These are phyloP conservation scores for Propsilocerus akamusi DNA, from an alignment of 1,140 invertebrate species.

Conservation along the genomic window DNA sequence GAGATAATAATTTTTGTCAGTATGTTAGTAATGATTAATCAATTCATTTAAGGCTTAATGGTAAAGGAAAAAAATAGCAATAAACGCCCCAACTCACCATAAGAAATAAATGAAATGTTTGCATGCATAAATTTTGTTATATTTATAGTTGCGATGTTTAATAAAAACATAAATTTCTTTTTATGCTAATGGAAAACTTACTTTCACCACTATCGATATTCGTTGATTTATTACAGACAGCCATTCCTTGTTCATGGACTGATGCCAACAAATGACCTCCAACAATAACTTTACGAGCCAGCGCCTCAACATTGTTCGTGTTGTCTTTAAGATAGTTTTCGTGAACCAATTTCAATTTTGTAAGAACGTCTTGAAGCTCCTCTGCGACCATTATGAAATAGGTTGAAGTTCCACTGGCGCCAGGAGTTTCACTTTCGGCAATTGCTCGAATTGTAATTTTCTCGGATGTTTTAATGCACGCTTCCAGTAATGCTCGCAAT, in stretches of 20 bases:
- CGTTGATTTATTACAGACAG: constrained; percentile 48
- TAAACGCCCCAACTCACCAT: no score
- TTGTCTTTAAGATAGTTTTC: constrained; percentile 18
- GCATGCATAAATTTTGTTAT: constrained; percentile 10
- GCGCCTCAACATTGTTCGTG: constrained; percentile 18
- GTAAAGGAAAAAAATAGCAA: constrained; percentile 9
- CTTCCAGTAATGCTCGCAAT: constrained; percentile 5
- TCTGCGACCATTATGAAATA: constrained; percentile 7
- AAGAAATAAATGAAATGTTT: no score
- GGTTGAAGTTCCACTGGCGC: not conserved
- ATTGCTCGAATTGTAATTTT: constrained; percentile 5
- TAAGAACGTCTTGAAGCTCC: constrained; percentile 11
- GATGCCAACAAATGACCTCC: constrained; percentile 35
- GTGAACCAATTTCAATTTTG: constrained; percentile 21
- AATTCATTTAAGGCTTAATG: no score
- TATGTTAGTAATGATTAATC: no score
- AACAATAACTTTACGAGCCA: constrained; percentile 21
- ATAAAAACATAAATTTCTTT: not conserved
- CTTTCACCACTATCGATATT: constrained; percentile 53
- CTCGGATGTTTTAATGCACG: constrained; percentile 7
- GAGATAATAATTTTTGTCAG: constrained; percentile 11
- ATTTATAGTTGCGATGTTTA: constrained; percentile 4
- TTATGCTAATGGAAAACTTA: constrained; percentile 24
- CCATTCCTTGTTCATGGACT: constrained; percentile 45
- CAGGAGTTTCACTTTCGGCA: constrained; percentile 6